Conservation (phyloP, 2,113 vertebrate genomes). For the Rhinoderma darwinii region DNA sequence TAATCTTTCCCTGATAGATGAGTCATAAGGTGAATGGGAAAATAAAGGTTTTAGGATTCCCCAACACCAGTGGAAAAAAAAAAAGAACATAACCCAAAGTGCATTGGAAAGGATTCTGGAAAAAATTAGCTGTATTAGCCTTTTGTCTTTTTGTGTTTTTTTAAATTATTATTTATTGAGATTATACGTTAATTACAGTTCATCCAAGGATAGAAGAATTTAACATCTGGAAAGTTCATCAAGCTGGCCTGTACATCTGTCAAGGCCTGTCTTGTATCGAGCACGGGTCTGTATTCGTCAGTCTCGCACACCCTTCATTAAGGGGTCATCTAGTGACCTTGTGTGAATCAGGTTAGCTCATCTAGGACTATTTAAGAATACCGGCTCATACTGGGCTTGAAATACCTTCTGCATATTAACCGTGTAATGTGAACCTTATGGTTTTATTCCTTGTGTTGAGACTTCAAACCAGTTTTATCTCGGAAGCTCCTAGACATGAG, state of each 20-base stretch:
- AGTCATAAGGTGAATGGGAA: constrained; percentile 7
- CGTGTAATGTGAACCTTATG: not conserved
- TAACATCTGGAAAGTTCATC: constrained; percentile 10
- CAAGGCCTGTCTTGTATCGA: not conserved
- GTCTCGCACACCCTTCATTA: not conserved
- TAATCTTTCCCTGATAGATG: not conserved
- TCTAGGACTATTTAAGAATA: constrained; percentile 9
- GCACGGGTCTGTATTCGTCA: not conserved
- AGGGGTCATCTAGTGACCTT: constrained; percentile 20
- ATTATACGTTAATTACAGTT: constrained; percentile 23
- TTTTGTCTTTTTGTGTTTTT: not conserved
- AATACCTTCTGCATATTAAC: not conserved
- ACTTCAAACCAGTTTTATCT: not conserved
- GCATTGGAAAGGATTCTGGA: not conserved
- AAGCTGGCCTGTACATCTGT: not conserved
- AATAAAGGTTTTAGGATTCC: not conserved
- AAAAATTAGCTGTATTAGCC: not conserved
- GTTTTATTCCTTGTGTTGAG: not conserved
- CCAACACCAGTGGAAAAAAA: constrained; percentile 1
- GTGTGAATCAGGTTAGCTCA: constrained; percentile 23
- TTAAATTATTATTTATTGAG: not conserved
- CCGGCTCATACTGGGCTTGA: not conserved
- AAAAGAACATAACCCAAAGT: not conserved
- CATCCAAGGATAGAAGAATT: constrained; percentile 39
- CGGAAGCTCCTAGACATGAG: not conserved